A percentile compares a stretch with the other conserved stretches of the same genome.
Conservation (phyloP, 2,113 vertebrate species). For the Chloropsis hardwickii region DNA sequence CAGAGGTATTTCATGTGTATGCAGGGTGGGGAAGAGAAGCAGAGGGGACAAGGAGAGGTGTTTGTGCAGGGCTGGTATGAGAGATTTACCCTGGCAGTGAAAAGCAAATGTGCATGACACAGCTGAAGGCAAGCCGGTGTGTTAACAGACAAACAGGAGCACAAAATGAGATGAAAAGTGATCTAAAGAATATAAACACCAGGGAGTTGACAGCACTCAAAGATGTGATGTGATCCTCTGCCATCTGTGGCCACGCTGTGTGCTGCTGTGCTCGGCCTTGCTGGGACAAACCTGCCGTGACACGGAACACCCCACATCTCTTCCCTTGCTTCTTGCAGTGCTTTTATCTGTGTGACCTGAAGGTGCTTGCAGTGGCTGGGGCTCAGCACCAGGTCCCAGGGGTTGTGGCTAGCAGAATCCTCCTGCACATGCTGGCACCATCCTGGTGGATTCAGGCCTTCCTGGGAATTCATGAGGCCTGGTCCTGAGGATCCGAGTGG, state of each 20-base stretch:
- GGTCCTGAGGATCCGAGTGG: not conserved
- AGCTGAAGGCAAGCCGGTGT: not conserved
- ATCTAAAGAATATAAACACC: not conserved
- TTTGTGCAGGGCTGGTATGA: not conserved
- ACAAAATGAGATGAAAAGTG: not conserved
- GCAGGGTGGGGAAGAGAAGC: not conserved
- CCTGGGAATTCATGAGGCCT: not conserved
- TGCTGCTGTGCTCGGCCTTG: not conserved
- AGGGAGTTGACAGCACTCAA: not conserved
- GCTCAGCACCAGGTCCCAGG: not conserved
- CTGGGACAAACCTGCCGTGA: not conserved
- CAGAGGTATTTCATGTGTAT: not conserved
- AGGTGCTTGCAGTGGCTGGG: not conserved
- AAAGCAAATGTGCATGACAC: not conserved
- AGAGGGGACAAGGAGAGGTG: not conserved
- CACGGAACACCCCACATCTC: rapidly evolving
- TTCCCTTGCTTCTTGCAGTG: too few relatives aligned
- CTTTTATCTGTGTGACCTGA: not conserved
- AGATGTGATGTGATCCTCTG: not conserved
- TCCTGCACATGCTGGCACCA: not conserved
- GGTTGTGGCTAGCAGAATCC: not conserved
- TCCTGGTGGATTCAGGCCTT: not conserved
- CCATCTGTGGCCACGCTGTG: not conserved
- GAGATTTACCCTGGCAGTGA: not conserved
- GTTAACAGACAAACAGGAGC: not conserved